These are phyloP conservation scores for Dicycla oo DNA, from an alignment of 2,888 invertebrate genomes.

Conservation along the genomic window DNA sequence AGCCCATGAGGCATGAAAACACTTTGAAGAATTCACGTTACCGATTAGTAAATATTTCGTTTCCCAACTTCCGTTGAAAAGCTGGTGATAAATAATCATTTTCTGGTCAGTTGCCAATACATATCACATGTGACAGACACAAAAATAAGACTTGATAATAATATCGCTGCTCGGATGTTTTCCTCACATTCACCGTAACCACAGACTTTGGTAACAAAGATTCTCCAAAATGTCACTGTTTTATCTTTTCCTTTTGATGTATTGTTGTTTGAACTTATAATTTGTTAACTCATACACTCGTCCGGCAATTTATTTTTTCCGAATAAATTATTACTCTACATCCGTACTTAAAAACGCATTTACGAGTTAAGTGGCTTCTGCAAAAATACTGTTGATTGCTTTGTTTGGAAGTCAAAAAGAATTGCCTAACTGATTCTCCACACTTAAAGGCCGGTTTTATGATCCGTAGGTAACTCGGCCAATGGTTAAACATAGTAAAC, in stretches of 20 bases:
- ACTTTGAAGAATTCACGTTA: conserved; percentile 63
- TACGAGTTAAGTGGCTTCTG: background rate
- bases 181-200: conserved; percentile 47
- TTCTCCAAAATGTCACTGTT: conserved; percentile 40
- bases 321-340: conserved; percentile 28
- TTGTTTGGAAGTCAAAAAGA: background rate
- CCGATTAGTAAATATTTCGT: conserved; percentile 74
- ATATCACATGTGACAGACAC: conserved; percentile 67
- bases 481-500: too few species aligned
- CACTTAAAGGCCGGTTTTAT: too few species aligned
- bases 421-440: background rate
- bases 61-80: conserved; percentile 70
- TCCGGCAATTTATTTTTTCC: conserved; percentile 22
- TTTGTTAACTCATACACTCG: conserved; percentile 18
- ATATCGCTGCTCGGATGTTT: conserved; percentile 69
- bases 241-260: conserved; percentile 58
- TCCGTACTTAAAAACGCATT: conserved; percentile 45
- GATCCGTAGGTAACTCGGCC: too few species aligned
- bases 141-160: conserved; percentile 53
- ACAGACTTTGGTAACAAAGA: conserved; percentile 35
- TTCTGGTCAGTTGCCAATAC: conserved; percentile 77
- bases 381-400: conserved; percentile 5
- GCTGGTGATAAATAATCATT: conserved; percentile 65
- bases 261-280: conserved; percentile 43
- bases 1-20: conserved; percentile 64